Evolutionary conservation across 2,797 vertebrate genomes (phyloP).

Genomic region (Heliangelus exortis): DNA sequence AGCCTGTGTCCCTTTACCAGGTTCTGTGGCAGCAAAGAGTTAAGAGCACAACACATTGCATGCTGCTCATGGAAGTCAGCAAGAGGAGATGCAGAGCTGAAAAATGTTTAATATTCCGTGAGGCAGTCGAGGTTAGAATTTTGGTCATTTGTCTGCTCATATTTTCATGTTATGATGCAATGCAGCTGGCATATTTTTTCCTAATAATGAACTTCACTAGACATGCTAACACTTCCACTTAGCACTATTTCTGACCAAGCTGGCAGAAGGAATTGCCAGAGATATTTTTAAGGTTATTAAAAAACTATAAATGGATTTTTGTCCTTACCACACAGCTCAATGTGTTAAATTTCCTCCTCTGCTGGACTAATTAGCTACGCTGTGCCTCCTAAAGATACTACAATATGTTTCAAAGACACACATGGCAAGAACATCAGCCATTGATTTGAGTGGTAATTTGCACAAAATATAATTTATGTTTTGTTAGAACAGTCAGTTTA

Average conservation of each 20-base stretch:
- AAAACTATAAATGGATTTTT: slow-evolving; percentile 53
- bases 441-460: not conserved
- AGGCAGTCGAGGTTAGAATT: slow-evolving; percentile 29
- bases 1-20: not conserved
- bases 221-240: slow-evolving; percentile 40
- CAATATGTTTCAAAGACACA: slow-evolving; percentile 45
- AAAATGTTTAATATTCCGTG: slow-evolving; percentile 39
- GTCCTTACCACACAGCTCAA: slow-evolving; percentile 24
- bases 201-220: slow-evolving; percentile 41
- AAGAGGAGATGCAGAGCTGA: not conserved
- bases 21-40: not conserved
- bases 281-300: slow-evolving; percentile 66
- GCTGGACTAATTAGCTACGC: slow-evolving; percentile 51
- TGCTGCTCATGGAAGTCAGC: slow-evolving; percentile 4
- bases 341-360: slow-evolving; percentile 40
- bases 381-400: slow-evolving; percentile 12
- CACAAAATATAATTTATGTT: not conserved
- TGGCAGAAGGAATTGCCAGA: slow-evolving; percentile 51
- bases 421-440: not conserved
- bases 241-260: slow-evolving; percentile 41
- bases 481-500: not conserved
- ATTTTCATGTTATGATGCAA: slow-evolving; percentile 37
- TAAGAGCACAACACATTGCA: not conserved
- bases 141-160: slow-evolving; percentile 51
- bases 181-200: slow-evolving; percentile 55